Base-by-base conservation (phyloP, 2,797 vertebrate genomes). In the Vultur gryphus region DNA sequence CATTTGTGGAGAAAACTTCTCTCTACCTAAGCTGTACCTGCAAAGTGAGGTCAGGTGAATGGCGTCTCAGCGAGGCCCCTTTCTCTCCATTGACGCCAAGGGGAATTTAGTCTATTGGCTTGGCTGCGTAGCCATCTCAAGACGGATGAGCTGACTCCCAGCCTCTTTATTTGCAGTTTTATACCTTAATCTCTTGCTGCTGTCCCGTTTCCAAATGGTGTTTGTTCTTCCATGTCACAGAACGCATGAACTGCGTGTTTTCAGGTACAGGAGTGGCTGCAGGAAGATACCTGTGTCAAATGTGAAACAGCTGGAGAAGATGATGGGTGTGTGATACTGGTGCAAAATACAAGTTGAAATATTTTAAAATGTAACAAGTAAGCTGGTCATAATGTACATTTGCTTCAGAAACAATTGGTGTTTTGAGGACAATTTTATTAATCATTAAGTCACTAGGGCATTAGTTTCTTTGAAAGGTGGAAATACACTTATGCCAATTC, bases 21-120 rank as follows among this genome's bases (percentile, higher is more conserved):
- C 62, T 70, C 33, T 29, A 9, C 35, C 16, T 3, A 16, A 71
- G 54, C 24, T 29, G 16, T 11, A 9, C 0, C 0, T 20, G 25
- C 19, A 15, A 52, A 43, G 21, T 11, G 37, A 21, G 62, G 54
- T 26, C 48, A 23, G 24, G 57, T 14, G 14, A 37, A 10, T 4
- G 11, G 16, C 13, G 0, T 12, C 57, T 26, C 2, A 0, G n/a
- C 26, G 59, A 37, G 24, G 54, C 20, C 18, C 0, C 0, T 41
- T 88, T 35, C 61, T n/a, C 25, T 49, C 57, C 44, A 2, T 0
- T 55, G 33, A 4, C 2, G 2, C 17, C 5, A 11, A 25, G 18
- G 41, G 35, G 29, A 55, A 26, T 51, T 57, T 5, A 18, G 11
- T 9, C 69, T 37, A 0, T 6, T 33, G 61, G 43, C 65, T 33